Evolutionary conservation across 1,140 invertebrate species (phyloP).

Genomic region (Lepeophtheirus salmonis): DNA sequence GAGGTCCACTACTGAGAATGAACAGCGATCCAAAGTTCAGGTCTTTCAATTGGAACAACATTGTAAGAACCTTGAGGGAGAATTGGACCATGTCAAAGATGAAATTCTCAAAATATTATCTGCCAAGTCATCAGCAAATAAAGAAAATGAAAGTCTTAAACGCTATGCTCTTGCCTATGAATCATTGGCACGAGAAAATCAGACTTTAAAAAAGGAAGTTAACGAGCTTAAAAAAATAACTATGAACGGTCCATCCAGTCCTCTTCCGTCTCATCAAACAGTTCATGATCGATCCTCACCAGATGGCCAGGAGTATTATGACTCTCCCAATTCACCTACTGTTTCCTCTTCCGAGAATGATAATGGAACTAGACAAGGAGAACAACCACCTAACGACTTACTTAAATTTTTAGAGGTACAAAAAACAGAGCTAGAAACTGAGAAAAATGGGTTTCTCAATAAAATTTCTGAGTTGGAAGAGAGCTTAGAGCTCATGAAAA

Average conservation of each 20-base stretch:
- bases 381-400: not conserved
- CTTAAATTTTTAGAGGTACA: not conserved
- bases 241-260: not conserved
- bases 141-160: constrained; percentile 6
- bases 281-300: constrained; percentile 2
- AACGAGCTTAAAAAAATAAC: not conserved
- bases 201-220: constrained; percentile 2
- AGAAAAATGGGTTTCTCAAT: not conserved
- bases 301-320: constrained; percentile 2
- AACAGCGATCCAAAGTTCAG: constrained; percentile 2
- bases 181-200: not conserved
- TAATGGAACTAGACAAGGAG: not conserved
- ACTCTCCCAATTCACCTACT: not conserved
- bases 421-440: not conserved
- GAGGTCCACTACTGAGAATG: constrained; percentile 1
- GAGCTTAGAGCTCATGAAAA: constrained; percentile 2
- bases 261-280: not conserved
- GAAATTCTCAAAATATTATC: constrained; percentile 5
- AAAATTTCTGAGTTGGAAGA: constrained; percentile 8
- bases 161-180: constrained; percentile 3
- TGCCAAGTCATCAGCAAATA: not conserved
- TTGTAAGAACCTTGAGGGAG: constrained; percentile 9
- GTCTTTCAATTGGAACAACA: constrained; percentile 9
- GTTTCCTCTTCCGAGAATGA: not conserved
- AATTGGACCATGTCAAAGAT: constrained; percentile 3